Percentiles rank a stretch among this genome's conserved stretches.
Conservation (phyloP, 2,797 vertebrate species). For the Microctenopoma stevenorrisi region DNA sequence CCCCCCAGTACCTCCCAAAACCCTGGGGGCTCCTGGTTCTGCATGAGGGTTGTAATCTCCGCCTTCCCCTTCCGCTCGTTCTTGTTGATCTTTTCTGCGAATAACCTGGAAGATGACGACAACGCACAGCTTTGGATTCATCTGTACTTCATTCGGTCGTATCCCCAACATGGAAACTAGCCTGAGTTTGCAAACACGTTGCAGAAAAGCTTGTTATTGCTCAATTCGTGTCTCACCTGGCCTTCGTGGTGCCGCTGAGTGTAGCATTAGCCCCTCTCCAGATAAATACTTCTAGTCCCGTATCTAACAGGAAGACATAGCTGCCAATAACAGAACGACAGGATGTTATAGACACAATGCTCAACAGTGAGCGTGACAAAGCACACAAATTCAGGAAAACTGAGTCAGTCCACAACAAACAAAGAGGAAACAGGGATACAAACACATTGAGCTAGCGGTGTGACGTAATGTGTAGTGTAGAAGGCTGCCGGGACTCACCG, state of each 20-base stretch:
- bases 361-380: background rate
- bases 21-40: slow-evolving; percentile 89
- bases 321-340: slow-evolving; percentile 70
- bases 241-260: slow-evolving; percentile 92
- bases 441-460: background rate
- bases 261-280: slow-evolving; percentile 95
- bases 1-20: slow-evolving; percentile 94
- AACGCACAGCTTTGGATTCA: background rate
- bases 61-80: slow-evolving; percentile 96
- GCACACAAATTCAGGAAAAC: background rate
- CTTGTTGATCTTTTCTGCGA: slow-evolving; percentile 98
- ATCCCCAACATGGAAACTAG: background rate
- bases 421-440: slow-evolving; percentile 1
- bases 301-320: slow-evolving; percentile 94
- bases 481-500: slow-evolving; percentile 80
- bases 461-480: background rate
- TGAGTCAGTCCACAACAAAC: background rate
- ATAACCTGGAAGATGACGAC: slow-evolving; percentile 83
- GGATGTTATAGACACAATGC: slow-evolving; percentile 3
- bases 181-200: background rate
- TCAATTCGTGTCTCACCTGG: slow-evolving; percentile 82
- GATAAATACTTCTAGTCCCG: slow-evolving; percentile 88
- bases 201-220: background rate
- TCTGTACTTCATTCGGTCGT: background rate
- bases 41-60: slow-evolving; percentile 87